phyloP scores from a whole-genome alignment of 2,113 vertebrate genomes.

The Anoplopoma fimbria region DNA sequence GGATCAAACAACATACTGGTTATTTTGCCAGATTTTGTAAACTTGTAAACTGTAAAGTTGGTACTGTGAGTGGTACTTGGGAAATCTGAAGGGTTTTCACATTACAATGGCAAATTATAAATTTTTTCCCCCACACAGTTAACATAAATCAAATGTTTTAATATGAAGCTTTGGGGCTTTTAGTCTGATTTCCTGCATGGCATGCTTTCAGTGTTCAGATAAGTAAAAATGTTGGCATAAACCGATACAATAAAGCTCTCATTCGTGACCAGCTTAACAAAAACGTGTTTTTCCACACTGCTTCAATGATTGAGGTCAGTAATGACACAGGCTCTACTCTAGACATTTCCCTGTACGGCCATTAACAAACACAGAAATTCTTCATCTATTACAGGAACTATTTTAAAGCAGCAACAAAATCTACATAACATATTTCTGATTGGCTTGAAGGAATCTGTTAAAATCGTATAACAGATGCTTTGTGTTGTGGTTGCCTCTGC shows the following conservation, averaged over 20 bases:
- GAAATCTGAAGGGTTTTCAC: neutral
- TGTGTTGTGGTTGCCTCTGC: neutral
- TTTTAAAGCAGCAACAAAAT: neutral
- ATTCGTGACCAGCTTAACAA: neutral
- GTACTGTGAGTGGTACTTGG: neutral
- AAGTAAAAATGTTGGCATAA: neutral
- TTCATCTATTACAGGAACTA: neutral
- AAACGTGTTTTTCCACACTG: neutral
- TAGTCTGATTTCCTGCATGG: neutral
- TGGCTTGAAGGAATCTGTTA: neutral
- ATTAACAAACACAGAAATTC: neutral
- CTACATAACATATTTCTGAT: neutral
- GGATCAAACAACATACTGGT: neutral
- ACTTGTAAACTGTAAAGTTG: neutral
- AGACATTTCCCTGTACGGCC: neutral
- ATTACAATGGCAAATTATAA: neutral
- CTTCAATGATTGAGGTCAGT: slow-evolving; percentile 14
- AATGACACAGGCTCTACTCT: neutral
- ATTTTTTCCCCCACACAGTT: neutral
- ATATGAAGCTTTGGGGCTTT: neutral
- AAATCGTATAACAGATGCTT: neutral
- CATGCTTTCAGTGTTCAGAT: neutral
- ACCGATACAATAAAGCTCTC: neutral
- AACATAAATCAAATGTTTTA: neutral
- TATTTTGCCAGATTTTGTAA: neutral